Percentiles rank a stretch among this genome's conserved stretches.
These are phyloP conservation scores for Drosophila varians DNA, from an alignment of 1,140 invertebrate genomes.

Conservation along the genomic window DNA sequence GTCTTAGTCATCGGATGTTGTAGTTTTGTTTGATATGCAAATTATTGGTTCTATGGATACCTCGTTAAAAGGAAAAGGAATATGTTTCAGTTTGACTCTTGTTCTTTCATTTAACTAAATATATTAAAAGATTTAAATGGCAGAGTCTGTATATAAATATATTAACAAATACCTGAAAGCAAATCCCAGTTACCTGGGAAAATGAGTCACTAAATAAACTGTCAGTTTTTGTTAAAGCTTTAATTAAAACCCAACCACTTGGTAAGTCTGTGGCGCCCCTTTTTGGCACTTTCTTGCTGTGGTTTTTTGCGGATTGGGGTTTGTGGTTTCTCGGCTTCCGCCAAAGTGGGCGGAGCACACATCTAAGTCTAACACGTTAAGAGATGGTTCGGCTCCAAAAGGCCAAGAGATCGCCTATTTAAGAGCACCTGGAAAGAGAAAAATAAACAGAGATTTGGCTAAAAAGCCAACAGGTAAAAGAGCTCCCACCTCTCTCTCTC, in stretches of 20 bases:
- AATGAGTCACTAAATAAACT: slow-evolving; percentile 5
- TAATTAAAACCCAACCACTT: slow-evolving; percentile 19
- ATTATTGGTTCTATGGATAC: slow-evolving; percentile 67
- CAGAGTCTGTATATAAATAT: too few species aligned
- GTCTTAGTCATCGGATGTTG: slow-evolving; percentile 43
- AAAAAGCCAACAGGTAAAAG: background rate
- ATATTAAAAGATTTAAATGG: background rate
- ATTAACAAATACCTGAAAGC: too few species aligned
- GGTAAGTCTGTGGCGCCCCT: slow-evolving; percentile 41
- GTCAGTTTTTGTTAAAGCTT: background rate
- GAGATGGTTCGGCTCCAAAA: slow-evolving; percentile 2
- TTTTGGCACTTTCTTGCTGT: slow-evolving; percentile 26
- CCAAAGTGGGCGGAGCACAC: slow-evolving; percentile 57
- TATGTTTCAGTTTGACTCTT: background rate
- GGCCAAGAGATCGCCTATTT: slow-evolving; percentile 9
- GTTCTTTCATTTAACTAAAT: background rate
- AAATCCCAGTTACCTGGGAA: background rate
- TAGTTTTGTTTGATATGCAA: slow-evolving; percentile 51
- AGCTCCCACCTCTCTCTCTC: too few species aligned
- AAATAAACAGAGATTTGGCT: background rate
- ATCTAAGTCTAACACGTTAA: slow-evolving; percentile 41
- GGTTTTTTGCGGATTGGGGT: slow-evolving; percentile 13
- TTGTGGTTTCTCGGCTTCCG: slow-evolving; percentile 15
- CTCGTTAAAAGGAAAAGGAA: background rate
- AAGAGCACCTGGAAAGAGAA: slow-evolving; percentile 29